Base-by-base conservation (phyloP, 2,888 invertebrate species). In the Cephonodes hylas region DNA sequence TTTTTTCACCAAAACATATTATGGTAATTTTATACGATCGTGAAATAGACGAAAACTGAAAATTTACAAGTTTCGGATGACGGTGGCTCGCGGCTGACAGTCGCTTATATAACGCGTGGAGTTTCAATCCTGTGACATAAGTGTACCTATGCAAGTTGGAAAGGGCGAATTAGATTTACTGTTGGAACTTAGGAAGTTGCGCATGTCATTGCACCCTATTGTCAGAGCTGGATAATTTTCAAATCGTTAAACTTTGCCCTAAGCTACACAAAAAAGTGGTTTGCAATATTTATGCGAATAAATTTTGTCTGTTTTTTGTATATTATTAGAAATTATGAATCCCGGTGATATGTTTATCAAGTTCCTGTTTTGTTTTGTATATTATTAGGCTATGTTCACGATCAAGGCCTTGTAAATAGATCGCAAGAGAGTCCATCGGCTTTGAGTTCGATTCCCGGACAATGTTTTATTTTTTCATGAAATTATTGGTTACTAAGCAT, bases 11-110 rank as follows among this genome's bases (percentile, higher is more conserved):
- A 53, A 31, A 48, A 31, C 27, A 53, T 31, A 53, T 53, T 53
- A 53, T 53, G 53, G 31, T 53, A 53, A 53, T 53, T 53, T 53
- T 53, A 53, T 53, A 53, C 53, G 53, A 31, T 53, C 53, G 31
- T 53, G 53, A 53, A 53, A 53, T 53, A 15, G 18, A 18, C 53
- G 53, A 53, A 53, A 53, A 53, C 53, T 53, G 53, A 53, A 53
- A 53, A 53, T 31, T 53, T 53, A 31, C 44, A 44, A 44, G 18
- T 20, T 44, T 18, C 3, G 20, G 44, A 7, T 0, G 44, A 4
- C 20, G 44, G 44, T 20, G 20, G 18, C 20, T 44, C 3, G 27
- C 10, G 1, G 48, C 15, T 10, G 31, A 15, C 18, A 8, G 2
- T 31, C 23, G 46, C 18, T 31, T 53, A 31, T 53, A 53, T 53